Percentiles rank a stretch among this genome's conserved stretches.
Conservation (phyloP, 2,113 vertebrate species). For the Xiphorhynchus elegans region DNA sequence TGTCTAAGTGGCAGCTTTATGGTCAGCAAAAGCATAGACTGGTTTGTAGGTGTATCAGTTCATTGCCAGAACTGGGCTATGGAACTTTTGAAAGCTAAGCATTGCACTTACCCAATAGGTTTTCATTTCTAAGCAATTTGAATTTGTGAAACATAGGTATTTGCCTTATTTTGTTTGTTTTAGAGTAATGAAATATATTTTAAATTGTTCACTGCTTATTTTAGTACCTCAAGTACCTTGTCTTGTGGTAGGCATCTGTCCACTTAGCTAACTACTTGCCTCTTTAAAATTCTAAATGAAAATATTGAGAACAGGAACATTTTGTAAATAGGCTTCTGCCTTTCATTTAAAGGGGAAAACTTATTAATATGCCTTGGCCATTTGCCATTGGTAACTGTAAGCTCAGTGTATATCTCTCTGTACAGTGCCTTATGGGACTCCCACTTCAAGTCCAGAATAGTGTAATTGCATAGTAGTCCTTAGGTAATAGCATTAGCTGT, state of each 20-base stretch:
- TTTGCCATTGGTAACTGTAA: background rate
- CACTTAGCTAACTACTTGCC: background rate
- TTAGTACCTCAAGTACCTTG: background rate
- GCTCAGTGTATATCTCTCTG: background rate
- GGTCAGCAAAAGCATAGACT: background rate
- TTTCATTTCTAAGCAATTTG: background rate
- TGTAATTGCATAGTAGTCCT: background rate
- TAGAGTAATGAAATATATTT: background rate
- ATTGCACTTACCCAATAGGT: background rate
- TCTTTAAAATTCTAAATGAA: background rate
- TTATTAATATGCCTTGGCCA: background rate
- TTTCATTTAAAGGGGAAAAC: background rate
- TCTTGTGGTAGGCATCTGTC: background rate
- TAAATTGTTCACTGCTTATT: background rate
- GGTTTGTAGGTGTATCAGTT: background rate
- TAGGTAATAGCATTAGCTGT: background rate
- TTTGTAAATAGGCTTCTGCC: background rate
- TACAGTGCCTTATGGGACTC: background rate
- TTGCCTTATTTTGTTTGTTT: background rate
- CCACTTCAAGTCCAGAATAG: background rate
- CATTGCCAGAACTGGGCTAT: background rate
- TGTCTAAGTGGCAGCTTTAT: background rate
- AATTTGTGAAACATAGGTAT: background rate
- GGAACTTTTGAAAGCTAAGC: background rate
- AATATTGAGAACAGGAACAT: background rate